Evolutionary conservation across 2,113 vertebrate genomes (phyloP).

Genomic region (Stegostoma tigrinum): DNA sequence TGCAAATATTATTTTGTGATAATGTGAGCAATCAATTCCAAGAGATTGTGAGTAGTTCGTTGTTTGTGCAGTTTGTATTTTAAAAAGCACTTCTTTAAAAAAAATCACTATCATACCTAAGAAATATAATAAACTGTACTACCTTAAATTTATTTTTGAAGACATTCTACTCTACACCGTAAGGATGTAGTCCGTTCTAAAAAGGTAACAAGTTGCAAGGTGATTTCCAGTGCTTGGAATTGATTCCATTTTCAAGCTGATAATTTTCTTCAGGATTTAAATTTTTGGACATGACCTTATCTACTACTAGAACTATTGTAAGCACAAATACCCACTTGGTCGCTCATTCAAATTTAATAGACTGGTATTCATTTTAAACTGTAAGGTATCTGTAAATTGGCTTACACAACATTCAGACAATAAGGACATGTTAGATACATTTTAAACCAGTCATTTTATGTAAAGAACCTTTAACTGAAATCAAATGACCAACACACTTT

Average conservation of each 20-base stretch:
- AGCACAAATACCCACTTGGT: neutral
- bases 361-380: slow-evolving; percentile 21
- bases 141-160: neutral
- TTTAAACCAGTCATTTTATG: neutral
- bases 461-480: slow-evolving; percentile 11
- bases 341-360: slow-evolving; percentile 24
- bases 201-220: neutral
- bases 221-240: neutral
- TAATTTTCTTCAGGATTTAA: neutral
- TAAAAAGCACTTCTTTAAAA: neutral
- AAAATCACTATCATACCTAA: neutral
- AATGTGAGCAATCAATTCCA: neutral
- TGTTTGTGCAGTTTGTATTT: neutral
- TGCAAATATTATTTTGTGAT: neutral
- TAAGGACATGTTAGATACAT: neutral
- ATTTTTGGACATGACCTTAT: neutral
- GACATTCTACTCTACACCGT: neutral
- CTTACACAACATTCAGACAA: neutral
- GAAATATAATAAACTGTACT: neutral
- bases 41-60: neutral
- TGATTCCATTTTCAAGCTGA: neutral
- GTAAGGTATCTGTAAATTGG: slow-evolving; percentile 1
- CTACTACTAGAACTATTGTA: neutral
- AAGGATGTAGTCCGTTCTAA: neutral
- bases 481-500: slow-evolving; percentile 14